Evolutionary conservation across 1,140 invertebrate genomes (phyloP).

Genomic region (Lordiphosa stackelbergi): DNA sequence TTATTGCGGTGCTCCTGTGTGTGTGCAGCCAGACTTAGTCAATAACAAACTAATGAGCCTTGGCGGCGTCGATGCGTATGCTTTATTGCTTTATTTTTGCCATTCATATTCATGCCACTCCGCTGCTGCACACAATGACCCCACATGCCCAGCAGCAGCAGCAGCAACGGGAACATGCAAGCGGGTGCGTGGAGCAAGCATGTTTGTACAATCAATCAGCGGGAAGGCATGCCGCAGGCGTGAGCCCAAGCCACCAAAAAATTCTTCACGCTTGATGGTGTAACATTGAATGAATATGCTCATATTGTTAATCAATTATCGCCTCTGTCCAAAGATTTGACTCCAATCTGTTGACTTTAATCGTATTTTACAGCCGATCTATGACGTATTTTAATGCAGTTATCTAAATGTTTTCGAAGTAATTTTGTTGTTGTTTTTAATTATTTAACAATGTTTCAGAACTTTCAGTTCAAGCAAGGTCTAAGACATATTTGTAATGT

Average conservation of each 20-base stretch:
- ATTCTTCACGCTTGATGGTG: conserved; percentile 17
- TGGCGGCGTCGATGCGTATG: conserved; percentile 55
- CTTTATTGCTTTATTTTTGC: conserved; percentile 69
- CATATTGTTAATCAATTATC: conserved; percentile 50
- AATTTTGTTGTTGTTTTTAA: too few relatives aligned
- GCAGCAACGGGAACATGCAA: conserved; percentile 12
- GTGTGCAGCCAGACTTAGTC: conserved; percentile 50
- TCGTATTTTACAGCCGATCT: too few relatives aligned
- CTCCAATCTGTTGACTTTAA: too few relatives aligned
- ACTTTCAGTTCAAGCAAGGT: too few relatives aligned
- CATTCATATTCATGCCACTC: conserved; percentile 39
- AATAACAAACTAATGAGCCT: conserved; percentile 74
- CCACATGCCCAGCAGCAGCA: conserved; percentile 48
- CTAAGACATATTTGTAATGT: too few relatives aligned
- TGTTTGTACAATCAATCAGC: background rate
- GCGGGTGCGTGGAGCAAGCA: conserved; percentile 5
- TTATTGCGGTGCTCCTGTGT: conserved; percentile 19
- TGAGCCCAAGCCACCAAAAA: conserved; percentile 7
- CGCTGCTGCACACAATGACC: conserved; percentile 54
- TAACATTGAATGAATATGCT: conserved; percentile 41
- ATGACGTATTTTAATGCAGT: too few relatives aligned
- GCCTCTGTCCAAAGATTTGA: conserved; percentile 4
- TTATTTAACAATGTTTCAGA: too few relatives aligned
- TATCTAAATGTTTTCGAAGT: too few relatives aligned
- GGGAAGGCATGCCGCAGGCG: conserved; percentile 18